Conservation (phyloP, 2,113 vertebrate genomes). For the Nymphicus hollandicus region DNA sequence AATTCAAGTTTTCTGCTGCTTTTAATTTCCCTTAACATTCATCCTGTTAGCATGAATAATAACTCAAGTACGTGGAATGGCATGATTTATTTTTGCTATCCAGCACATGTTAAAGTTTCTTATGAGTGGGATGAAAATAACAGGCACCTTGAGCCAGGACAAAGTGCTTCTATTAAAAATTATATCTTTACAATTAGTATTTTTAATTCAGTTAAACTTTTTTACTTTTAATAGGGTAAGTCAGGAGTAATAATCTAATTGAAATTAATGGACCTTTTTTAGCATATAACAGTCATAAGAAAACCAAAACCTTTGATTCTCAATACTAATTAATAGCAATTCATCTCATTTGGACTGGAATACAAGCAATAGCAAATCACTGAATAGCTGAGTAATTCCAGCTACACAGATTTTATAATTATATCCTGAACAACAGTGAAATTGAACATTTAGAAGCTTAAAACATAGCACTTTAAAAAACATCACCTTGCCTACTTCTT, state of each 20-base stretch:
- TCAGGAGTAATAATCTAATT: neutral
- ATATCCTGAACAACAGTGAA: neutral
- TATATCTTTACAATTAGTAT: neutral
- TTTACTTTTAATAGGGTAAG: neutral
- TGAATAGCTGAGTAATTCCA: neutral
- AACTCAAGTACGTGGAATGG: neutral
- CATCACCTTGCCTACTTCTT: slow-evolving; percentile 15
- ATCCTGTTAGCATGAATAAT: neutral
- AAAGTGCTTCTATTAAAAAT: neutral
- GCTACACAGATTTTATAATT: neutral
- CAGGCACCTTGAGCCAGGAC: neutral
- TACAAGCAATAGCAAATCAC: neutral
- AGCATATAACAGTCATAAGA: neutral
- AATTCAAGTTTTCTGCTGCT: neutral
- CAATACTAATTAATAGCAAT: neutral
- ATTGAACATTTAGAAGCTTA: neutral
- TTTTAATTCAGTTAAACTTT: neutral
- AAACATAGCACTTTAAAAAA: slow-evolving; percentile 18
- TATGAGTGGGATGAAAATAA: neutral
- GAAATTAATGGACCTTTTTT: neutral
- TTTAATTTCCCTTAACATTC: neutral
- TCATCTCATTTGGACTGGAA: neutral
- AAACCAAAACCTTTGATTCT: neutral
- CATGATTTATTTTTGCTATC: neutral
- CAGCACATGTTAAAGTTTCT: neutral